phyloP scores from a whole-genome alignment of 1,140 invertebrate species.

The Armadillidium nasatum region DNA sequence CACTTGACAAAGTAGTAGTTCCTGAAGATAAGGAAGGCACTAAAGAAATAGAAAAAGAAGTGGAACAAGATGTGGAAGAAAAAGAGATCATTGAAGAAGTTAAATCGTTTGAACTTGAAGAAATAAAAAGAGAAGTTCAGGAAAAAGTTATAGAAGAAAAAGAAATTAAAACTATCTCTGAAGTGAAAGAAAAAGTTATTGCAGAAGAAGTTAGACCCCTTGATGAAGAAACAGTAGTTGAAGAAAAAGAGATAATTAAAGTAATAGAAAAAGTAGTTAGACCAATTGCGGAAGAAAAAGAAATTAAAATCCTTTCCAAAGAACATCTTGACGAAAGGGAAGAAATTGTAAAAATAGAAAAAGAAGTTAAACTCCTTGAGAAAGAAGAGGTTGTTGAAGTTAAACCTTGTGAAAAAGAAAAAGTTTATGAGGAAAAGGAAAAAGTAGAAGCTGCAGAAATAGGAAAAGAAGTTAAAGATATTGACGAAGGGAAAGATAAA shows the following conservation, averaged over 20 bases:
- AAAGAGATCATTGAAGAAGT: slow-evolving; percentile 31
- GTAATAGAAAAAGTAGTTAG: slow-evolving; percentile 19
- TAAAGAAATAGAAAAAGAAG: neutral
- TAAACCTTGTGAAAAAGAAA: neutral
- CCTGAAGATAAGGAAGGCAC: neutral
- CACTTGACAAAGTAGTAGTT: slow-evolving; percentile 1
- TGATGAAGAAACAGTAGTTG: neutral
- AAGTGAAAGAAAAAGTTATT: slow-evolving; percentile 27
- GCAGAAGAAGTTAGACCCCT: neutral
- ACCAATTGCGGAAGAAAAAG: slow-evolving; percentile 19
- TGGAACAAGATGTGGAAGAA: slow-evolving; percentile 28
- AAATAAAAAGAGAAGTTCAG: too few species aligned
- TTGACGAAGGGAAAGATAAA: neutral
- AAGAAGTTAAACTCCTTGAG: slow-evolving; percentile 45
- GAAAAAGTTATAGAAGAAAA: too few species aligned
- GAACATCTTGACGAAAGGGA: neutral
- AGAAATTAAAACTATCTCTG: slow-evolving; percentile 21
- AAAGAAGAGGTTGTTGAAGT: slow-evolving; percentile 43
- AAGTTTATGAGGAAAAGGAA: neutral
- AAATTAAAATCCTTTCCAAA: slow-evolving; percentile 15
- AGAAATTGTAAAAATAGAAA: slow-evolving; percentile 35
- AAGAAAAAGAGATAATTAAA: slow-evolving; percentile 12
- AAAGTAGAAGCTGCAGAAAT: neutral
- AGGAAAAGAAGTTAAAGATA: slow-evolving; percentile 4
- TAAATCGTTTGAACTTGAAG: too few species aligned